Conservation (phyloP, 2,113 vertebrate genomes). For the Pteronura brasiliensis region DNA sequence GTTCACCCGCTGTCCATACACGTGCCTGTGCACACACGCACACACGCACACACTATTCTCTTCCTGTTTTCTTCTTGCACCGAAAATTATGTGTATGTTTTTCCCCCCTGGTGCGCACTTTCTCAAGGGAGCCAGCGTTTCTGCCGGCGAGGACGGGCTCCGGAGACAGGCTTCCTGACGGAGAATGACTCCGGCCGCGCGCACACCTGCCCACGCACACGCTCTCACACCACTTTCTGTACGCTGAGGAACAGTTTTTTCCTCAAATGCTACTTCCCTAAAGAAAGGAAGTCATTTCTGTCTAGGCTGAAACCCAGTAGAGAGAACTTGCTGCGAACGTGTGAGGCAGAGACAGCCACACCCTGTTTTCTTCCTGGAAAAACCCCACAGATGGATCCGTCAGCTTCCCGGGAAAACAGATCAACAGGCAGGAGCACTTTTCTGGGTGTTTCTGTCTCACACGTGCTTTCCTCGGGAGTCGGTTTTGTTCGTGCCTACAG, state of each 20-base stretch:
- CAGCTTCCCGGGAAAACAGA: background rate
- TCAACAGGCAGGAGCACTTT: background rate
- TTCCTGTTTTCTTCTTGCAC: background rate
- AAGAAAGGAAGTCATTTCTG: background rate
- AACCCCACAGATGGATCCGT: background rate
- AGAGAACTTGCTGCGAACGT: background rate
- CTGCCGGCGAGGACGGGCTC: background rate
- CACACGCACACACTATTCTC: background rate
- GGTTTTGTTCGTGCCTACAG: background rate
- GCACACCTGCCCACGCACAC: too few relatives aligned
- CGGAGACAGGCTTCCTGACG: background rate
- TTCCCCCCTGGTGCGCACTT: background rate
- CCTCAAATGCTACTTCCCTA: background rate
- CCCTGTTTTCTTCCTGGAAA: background rate
- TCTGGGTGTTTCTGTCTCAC: fast-evolving
- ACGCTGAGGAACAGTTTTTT: background rate
- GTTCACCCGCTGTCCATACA: background rate
- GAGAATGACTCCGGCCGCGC: background rate
- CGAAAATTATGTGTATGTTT: background rate
- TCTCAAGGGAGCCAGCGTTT: background rate
- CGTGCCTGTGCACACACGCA: fast-evolving
- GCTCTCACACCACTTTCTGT: background rate
- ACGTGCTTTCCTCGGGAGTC: background rate
- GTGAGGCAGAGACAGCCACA: background rate
- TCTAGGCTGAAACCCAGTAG: background rate